phyloP scores from a whole-genome alignment of 2,797 vertebrate species.

The Sitta carolinensis region DNA sequence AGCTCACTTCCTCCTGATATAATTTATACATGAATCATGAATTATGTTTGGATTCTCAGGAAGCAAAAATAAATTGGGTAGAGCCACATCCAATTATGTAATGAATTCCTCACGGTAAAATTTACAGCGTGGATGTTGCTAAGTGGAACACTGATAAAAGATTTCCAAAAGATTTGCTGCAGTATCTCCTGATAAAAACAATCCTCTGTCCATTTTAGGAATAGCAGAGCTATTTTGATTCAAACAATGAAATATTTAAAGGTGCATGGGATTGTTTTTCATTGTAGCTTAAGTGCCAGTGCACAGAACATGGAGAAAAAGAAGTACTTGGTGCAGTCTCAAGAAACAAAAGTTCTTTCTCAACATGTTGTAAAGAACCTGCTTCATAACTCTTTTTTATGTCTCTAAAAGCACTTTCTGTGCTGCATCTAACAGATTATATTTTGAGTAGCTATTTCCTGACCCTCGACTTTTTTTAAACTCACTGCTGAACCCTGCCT shows the following conservation, averaged over 20 bases:
- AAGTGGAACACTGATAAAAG: slow-evolving; percentile 30
- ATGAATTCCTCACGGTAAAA: slow-evolving; percentile 53
- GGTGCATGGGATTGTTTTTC: neutral
- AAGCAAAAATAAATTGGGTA: slow-evolving; percentile 49
- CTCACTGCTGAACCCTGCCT: neutral
- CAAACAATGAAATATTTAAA: slow-evolving; percentile 26
- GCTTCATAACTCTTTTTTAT: neutral
- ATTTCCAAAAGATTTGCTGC: slow-evolving; percentile 32
- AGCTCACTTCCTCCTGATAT: slow-evolving; percentile 19
- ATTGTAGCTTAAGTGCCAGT: neutral
- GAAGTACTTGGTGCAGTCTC: neutral
- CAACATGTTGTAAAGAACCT: neutral
- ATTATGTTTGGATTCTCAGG: slow-evolving; percentile 49
- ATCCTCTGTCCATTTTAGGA: slow-evolving; percentile 18
- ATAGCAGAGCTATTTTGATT: slow-evolving; percentile 28
- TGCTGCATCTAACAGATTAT: neutral
- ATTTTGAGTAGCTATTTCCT: slow-evolving; percentile 2
- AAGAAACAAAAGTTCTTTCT: neutral
- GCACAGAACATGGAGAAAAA: neutral
- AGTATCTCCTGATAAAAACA: neutral
- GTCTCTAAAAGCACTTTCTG: slow-evolving; percentile 1
- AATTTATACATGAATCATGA: slow-evolving; percentile 50
- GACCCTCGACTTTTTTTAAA: neutral
- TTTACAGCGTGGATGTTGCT: neutral
- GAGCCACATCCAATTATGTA: slow-evolving; percentile 57